A percentile compares a stretch with the other conserved stretches of the same genome.
Evolutionary conservation across 2,888 invertebrate genomes (phyloP).

Genomic region (Morpho deidamia): DNA sequence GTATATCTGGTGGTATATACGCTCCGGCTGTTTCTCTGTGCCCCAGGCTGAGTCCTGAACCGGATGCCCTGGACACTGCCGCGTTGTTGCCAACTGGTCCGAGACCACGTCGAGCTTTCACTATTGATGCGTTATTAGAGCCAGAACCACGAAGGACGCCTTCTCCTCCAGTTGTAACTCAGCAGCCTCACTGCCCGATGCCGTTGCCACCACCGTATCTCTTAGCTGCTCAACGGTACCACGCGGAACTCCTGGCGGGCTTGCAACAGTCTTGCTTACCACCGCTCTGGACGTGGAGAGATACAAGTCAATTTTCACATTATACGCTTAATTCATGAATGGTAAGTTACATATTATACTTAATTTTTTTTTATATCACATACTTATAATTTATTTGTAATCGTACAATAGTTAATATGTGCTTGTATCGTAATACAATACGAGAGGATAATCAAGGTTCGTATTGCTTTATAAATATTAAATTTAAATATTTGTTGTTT

Average conservation of each 20-base stretch:
- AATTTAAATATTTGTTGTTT: no score
- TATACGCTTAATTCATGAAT: constrained; percentile 76
- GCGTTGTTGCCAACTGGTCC: constrained; percentile 55
- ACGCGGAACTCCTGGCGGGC: constrained; percentile 67
- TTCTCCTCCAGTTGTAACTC: constrained; percentile 62
- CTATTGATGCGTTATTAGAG: constrained; percentile 92
- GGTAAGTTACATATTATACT: constrained; percentile 44
- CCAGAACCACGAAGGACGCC: constrained; percentile 78
- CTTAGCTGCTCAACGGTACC: constrained; percentile 67
- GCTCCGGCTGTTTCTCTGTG: constrained; percentile 79
- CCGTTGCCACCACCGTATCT: constrained; percentile 64
- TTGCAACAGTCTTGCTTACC: constrained; percentile 69
- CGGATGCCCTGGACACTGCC: constrained; percentile 60
- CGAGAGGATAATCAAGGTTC: no score
- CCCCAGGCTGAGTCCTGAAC: constrained; percentile 63
- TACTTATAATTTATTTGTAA: no score
- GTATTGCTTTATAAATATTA: no score
- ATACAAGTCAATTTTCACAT: constrained; percentile 70
- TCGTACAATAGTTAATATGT: no score
- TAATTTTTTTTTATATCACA: no score
- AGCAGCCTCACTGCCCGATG: constrained; percentile 57
- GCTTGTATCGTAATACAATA: no score
- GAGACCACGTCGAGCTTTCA: constrained; percentile 82
- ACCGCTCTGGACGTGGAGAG: constrained; percentile 71
- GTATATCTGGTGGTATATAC: constrained; percentile 51